Evolutionary conservation across 2,888 invertebrate genomes (phyloP).

Genomic region (Melieria omissa): DNA sequence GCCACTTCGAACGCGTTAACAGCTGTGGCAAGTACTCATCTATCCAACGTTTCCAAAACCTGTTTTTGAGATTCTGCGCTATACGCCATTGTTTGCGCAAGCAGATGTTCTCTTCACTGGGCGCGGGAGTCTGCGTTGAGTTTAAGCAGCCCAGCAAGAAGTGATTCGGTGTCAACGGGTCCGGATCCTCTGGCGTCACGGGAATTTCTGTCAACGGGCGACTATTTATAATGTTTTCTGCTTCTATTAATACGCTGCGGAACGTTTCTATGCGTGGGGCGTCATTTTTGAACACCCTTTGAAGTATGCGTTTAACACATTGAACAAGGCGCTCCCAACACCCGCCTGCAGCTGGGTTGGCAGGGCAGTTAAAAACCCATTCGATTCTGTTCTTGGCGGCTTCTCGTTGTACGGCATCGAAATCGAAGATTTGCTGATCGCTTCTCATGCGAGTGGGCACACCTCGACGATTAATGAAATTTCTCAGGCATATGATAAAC

Average conservation of each 20-base stretch:
- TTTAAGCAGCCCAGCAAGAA: conserved; percentile 39
- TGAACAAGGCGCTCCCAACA: too few relatives aligned
- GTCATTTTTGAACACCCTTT: too few relatives aligned
- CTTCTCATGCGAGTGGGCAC: too few relatives aligned
- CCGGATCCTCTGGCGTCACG: conserved; percentile 29
- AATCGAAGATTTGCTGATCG: too few relatives aligned
- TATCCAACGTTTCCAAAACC: conserved; percentile 35
- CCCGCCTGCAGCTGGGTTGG: too few relatives aligned
- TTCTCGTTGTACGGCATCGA: too few relatives aligned
- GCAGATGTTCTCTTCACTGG: conserved; percentile 19
- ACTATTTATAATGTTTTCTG: conserved; percentile 25
- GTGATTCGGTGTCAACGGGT: conserved; percentile 41
- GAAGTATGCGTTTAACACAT: too few relatives aligned
- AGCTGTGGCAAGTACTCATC: conserved; percentile 39
- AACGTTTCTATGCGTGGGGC: conserved; percentile 9
- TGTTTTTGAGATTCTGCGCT: conserved; percentile 32
- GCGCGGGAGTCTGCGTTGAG: conserved; percentile 33
- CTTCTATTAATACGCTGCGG: conserved; percentile 22
- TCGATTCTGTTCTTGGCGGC: too few relatives aligned
- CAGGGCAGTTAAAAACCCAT: too few relatives aligned
- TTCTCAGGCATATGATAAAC: too few relatives aligned
- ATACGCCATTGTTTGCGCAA: conserved; percentile 37
- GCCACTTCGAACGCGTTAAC: conserved; percentile 33
- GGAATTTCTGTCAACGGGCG: conserved; percentile 39
- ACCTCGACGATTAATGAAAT: too few relatives aligned